A percentile compares a stretch with the other conserved stretches of the same genome.
These are phyloP conservation scores for Platorchestia sp. DNA, from an alignment of 1,140 invertebrate genomes.

Conservation along the genomic window DNA sequence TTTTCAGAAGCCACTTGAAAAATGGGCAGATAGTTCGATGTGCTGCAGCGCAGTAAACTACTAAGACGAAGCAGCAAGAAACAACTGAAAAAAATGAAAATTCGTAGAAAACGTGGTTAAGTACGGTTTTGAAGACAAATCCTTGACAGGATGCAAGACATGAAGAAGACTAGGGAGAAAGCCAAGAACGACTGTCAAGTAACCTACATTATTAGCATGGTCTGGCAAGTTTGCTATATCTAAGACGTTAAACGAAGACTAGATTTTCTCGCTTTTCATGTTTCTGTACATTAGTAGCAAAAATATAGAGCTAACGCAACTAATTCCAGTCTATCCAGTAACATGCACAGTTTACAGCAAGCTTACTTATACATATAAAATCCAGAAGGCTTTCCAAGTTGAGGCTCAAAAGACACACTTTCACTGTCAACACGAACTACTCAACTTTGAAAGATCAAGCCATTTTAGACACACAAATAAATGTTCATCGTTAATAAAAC, in stretches of 20 bases:
- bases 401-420: neutral
- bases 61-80: neutral
- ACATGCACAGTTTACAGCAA: neutral
- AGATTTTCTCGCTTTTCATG: neutral
- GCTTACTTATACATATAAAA: conserved; percentile 31
- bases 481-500: neutral
- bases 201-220: neutral
- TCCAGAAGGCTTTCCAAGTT: neutral
- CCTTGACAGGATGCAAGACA: neutral
- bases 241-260: conserved; percentile 44
- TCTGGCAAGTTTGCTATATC: conserved; percentile 3
- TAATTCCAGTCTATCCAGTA: neutral
- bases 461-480: neutral
- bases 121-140: neutral
- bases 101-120: neutral
- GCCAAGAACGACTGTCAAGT: neutral
- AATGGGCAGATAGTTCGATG: neutral
- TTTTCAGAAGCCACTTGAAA: neutral
- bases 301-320: conserved; percentile 5
- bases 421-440: neutral
- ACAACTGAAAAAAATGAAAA: neutral
- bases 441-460: neutral
- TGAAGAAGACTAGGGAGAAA: neutral
- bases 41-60: neutral
- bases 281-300: conserved; percentile 49